Percentiles rank a stretch among this genome's conserved stretches.
These are phyloP conservation scores for Ranitomeya variabilis DNA, from an alignment of 2,113 vertebrate species.

Conservation along the genomic window DNA sequence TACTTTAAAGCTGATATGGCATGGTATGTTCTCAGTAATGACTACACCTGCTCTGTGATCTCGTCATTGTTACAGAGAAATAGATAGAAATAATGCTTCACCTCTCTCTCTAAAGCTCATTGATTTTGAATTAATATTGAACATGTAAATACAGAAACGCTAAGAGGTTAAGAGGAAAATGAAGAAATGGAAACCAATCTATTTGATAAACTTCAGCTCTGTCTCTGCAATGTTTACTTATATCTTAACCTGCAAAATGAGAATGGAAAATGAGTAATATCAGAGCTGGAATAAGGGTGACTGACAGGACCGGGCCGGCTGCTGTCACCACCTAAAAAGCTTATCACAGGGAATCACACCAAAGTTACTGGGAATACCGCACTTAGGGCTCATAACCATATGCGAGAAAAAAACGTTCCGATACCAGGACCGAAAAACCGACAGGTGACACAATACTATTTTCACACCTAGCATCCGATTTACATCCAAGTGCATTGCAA, in stretches of 20 bases:
- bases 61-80: not conserved
- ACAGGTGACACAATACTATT: no score
- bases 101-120: not conserved
- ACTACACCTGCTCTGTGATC: not conserved
- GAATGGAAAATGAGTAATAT: conserved; percentile 27
- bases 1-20: not conserved
- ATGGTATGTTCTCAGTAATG: not conserved
- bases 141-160: conserved; percentile 22
- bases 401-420: no score
- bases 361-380: not conserved
- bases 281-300: not conserved
- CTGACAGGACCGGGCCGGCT: not conserved
- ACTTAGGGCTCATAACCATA: not conserved
- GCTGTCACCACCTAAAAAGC: not conserved
- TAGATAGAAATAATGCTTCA: not conserved
- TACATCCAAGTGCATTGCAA: no score
- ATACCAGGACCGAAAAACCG: no score
- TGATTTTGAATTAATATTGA: conserved; percentile 23
- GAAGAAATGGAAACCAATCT: not conserved
- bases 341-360: not conserved
- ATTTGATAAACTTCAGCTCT: not conserved
- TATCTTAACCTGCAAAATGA: conserved; percentile 6
- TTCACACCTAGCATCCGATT: no score
- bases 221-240: not conserved
- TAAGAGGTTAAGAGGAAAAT: conserved; percentile 23